Evolutionary conservation across 2,113 vertebrate genomes (phyloP).

Genomic region (Ariopsis seemanni): DNA sequence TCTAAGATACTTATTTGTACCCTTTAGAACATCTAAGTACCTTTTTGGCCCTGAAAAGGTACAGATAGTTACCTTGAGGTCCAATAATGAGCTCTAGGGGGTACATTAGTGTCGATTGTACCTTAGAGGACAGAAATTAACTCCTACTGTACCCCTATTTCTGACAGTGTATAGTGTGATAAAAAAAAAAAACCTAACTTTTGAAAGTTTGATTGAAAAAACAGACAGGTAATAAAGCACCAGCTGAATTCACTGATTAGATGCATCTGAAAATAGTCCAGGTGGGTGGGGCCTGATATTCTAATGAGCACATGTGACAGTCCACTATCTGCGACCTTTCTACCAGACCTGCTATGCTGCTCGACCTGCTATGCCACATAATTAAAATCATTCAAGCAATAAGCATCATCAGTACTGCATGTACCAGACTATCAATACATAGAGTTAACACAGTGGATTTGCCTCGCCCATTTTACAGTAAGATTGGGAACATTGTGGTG

Average conservation of each 20-base stretch:
- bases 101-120: too few relatives aligned
- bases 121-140: too few relatives aligned
- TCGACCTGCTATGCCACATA: neutral
- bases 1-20: too few relatives aligned
- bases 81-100: too few relatives aligned
- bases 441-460: neutral
- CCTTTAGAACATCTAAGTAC: too few relatives aligned
- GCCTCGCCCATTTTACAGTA: neutral
- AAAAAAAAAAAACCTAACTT: too few relatives aligned
- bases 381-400: neutral
- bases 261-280: neutral
- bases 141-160: too few relatives aligned
- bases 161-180: too few relatives aligned
- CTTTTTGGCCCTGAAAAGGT: too few relatives aligned
- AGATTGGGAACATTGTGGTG: neutral
- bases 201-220: neutral
- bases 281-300: neutral
- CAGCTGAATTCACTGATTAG: neutral
- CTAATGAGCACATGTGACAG: neutral
- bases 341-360: neutral
- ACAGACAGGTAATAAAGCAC: neutral
- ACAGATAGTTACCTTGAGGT: too few relatives aligned
- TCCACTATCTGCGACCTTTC: neutral
- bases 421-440: neutral
- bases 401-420: slow-evolving; percentile 1